Evolutionary conservation across 2,888 invertebrate species (phyloP).

Genomic region (Eremobia ochroleuca): DNA sequence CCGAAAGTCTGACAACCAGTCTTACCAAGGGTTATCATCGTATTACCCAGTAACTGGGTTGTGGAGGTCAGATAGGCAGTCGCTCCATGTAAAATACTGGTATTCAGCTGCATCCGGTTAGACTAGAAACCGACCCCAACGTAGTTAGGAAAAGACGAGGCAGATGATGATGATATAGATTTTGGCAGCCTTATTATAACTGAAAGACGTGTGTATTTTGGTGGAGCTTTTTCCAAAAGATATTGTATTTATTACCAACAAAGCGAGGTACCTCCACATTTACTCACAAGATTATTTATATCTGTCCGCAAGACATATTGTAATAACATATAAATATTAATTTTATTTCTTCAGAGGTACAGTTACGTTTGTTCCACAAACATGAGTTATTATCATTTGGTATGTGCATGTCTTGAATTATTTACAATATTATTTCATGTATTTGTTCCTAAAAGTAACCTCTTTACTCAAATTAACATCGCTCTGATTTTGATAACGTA

Average conservation of each 20-base stretch:
- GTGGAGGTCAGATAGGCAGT: no score
- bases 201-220: not conserved
- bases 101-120: no score
- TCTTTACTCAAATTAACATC: conserved; percentile 21
- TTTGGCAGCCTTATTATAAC: no score
- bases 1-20: no score
- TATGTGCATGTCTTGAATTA: conserved; percentile 76
- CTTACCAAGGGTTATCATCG: no score
- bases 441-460: conserved; percentile 20
- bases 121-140: no score
- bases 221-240: not conserved
- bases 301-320: conserved; percentile 52
- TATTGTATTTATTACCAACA: conserved; percentile 3
- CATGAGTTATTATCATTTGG: conserved; percentile 70
- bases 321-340: conserved; percentile 68
- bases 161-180: no score
- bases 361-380: conserved; percentile 55
- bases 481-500: not conserved
- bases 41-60: no score
- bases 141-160: no score
- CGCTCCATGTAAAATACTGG: no score
- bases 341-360: conserved; percentile 54
- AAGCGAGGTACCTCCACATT: conserved; percentile 1
- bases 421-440: conserved; percentile 63
- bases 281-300: conserved; percentile 31